Evolutionary conservation across 1,140 invertebrate species (phyloP).

Genomic region (Lordiphosa collinella): DNA sequence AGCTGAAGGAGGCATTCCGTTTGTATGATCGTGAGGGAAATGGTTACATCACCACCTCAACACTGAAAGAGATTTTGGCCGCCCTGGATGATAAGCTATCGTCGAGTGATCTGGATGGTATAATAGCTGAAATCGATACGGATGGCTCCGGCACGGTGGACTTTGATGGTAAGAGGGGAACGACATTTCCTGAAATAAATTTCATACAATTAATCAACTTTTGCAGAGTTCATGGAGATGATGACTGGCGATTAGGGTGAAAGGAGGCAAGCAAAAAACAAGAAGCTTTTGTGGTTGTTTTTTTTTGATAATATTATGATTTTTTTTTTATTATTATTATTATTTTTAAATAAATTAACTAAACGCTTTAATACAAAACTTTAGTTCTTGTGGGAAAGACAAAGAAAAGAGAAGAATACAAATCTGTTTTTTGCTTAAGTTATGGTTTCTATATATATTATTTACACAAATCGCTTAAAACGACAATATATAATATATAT

Average conservation of each 20-base stretch:
- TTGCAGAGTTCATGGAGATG: slow-evolving; percentile 91
- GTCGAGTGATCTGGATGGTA: slow-evolving; percentile 90
- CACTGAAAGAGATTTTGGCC: slow-evolving; percentile 93
- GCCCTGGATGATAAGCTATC: slow-evolving; percentile 95
- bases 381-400: slow-evolving; percentile 40
- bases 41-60: slow-evolving; percentile 94
- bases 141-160: slow-evolving; percentile 95
- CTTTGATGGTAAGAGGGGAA: slow-evolving; percentile 85
- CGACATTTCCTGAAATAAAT: too few species aligned
- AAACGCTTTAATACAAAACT: slow-evolving; percentile 65
- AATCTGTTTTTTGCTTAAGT: slow-evolving; percentile 3
- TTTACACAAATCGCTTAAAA: slow-evolving; percentile 53
- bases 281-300: slow-evolving; percentile 47
- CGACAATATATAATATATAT: slow-evolving; percentile 42
- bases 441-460: slow-evolving; percentile 47
- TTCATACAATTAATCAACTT: slow-evolving; percentile 27
- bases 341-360: slow-evolving; percentile 74
- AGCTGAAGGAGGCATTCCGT: slow-evolving; percentile 95
- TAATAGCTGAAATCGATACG: slow-evolving; percentile 96
- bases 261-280: slow-evolving; percentile 6
- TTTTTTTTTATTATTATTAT: slow-evolving; percentile 57
- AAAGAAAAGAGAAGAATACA: slow-evolving; percentile 12
- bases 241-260: slow-evolving; percentile 85
- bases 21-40: slow-evolving; percentile 90
- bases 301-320: slow-evolving; percentile 57